Conservation (phyloP, 2,888 invertebrate genomes). For the Spicauda simplicius region DNA sequence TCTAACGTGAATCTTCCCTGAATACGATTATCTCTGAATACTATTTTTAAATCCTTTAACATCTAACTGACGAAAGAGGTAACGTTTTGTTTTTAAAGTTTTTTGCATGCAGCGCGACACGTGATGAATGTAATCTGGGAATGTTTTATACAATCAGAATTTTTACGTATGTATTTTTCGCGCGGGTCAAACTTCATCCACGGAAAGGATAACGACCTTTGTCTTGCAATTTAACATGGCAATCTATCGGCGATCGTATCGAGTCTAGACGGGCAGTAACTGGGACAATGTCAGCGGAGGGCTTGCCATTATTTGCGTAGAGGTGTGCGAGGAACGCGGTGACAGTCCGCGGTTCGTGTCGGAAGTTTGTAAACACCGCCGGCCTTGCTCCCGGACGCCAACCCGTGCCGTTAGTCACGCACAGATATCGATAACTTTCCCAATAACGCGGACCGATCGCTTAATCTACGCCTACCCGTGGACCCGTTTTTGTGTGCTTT, state of each 20-base stretch:
- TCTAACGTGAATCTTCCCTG: conserved; percentile 44
- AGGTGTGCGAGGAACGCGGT: conserved; percentile 70
- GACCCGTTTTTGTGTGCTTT: conserved; percentile 15
- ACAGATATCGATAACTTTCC: conserved; percentile 56
- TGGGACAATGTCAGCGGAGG: conserved; percentile 80
- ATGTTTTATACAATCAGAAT: conserved; percentile 14
- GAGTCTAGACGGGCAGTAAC: conserved; percentile 72
- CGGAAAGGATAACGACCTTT: conserved; percentile 42
- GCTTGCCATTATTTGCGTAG: conserved; percentile 82
- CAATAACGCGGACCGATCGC: conserved; percentile 30
- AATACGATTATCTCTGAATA: conserved; percentile 42
- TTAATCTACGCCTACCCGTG: conserved; percentile 27
- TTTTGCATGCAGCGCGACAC: conserved; percentile 9
- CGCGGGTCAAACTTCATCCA: background rate
- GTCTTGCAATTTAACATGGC: conserved; percentile 50
- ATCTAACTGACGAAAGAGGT: conserved; percentile 13
- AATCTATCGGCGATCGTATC: conserved; percentile 68
- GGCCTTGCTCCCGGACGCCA: conserved; percentile 77
- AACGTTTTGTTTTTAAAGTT: background rate
- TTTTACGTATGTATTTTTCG: conserved; percentile 13
- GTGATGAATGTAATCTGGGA: conserved; percentile 9
- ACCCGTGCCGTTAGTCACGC: conserved; percentile 59
- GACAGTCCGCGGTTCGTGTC: conserved; percentile 74
- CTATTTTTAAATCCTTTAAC: conserved; percentile 39
- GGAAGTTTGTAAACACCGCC: conserved; percentile 81